Percentiles rank a stretch among this genome's conserved stretches.
Evolutionary conservation across 1,140 invertebrate species (phyloP).

Genomic region (Drosophila nannoptera): DNA sequence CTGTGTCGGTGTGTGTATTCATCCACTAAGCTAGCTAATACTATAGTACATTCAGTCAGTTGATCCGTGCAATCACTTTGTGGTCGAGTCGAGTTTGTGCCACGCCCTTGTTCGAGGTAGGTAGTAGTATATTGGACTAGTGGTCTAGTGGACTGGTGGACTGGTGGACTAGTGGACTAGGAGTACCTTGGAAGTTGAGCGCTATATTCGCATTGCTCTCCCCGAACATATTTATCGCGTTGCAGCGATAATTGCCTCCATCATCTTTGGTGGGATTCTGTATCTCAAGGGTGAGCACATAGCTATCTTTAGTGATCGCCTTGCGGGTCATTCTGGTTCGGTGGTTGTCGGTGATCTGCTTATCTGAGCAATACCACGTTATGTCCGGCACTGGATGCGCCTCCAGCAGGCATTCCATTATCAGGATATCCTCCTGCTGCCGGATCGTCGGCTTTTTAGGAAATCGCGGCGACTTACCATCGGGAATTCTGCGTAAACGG

Average conservation of each 20-base stretch:
- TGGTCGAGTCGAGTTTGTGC: neutral
- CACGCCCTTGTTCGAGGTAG: slow-evolving; percentile 1
- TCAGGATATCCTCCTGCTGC: slow-evolving; percentile 94
- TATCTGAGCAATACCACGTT: slow-evolving; percentile 94
- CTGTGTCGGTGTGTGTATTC: too few relatives aligned
- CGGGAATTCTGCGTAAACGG: slow-evolving; percentile 88
- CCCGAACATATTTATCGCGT: slow-evolving; percentile 98
- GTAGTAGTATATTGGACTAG: neutral
- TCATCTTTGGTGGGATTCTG: slow-evolving; percentile 95
- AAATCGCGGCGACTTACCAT: slow-evolving; percentile 96
- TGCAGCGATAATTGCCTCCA: slow-evolving; percentile 98
- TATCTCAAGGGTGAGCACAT: slow-evolving; percentile 94
- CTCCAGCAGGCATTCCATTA: slow-evolving; percentile 97
- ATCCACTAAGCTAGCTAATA: too few relatives aligned
- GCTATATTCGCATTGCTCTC: slow-evolving; percentile 99
- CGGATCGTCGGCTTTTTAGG: slow-evolving; percentile 98
- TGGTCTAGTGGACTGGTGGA: too few relatives aligned
- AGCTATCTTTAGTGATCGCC: slow-evolving; percentile 92
- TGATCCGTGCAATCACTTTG: too few relatives aligned
- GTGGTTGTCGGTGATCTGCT: slow-evolving; percentile 87
- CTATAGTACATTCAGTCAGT: too few relatives aligned
- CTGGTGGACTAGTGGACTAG: neutral
- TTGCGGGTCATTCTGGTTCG: slow-evolving; percentile 93
- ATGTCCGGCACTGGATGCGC: slow-evolving; percentile 97
- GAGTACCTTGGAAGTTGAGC: slow-evolving; percentile 97